Conservation (phyloP, 2,113 vertebrate genomes). For the Thymallus thymallus region DNA sequence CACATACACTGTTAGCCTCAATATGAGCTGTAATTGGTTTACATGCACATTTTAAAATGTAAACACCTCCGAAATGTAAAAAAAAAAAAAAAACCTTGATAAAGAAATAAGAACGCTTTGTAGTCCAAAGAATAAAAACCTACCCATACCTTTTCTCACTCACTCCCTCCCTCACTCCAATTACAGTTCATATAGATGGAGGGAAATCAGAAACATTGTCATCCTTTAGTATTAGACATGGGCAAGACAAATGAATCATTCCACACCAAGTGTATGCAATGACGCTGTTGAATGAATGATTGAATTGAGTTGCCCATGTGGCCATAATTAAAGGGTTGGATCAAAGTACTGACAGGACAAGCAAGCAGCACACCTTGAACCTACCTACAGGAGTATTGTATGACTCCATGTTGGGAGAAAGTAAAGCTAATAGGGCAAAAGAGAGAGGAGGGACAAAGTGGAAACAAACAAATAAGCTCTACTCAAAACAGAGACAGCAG, state of each 20-base stretch:
- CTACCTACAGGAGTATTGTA: slow-evolving; percentile 74
- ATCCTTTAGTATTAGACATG: slow-evolving; percentile 6
- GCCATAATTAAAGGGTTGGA: slow-evolving; percentile 17
- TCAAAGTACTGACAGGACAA: slow-evolving; percentile 17
- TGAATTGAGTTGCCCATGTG: slow-evolving; percentile 17
- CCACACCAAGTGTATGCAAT: background rate
- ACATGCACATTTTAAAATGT: slow-evolving; percentile 6
- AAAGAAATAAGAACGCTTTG: background rate
- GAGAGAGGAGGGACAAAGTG: slow-evolving; percentile 60
- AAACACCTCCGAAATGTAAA: slow-evolving; percentile 7
- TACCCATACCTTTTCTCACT: background rate
- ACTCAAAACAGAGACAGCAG: slow-evolving; percentile 38
- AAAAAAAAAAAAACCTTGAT: too few relatives aligned
- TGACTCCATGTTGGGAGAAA: slow-evolving; percentile 72
- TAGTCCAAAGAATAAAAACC: background rate
- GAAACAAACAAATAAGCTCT: slow-evolving; percentile 53
- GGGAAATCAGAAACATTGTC: background rate
- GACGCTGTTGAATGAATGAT: slow-evolving; percentile 1
- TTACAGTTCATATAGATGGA: slow-evolving; percentile 10
- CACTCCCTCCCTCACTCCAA: slow-evolving; percentile 27
- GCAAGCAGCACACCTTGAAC: slow-evolving; percentile 60
- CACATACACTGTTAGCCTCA: background rate
- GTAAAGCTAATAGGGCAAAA: slow-evolving; percentile 73
- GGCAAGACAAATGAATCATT: slow-evolving; percentile 11
- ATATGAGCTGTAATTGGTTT: slow-evolving; percentile 20